Percentiles rank a stretch among this genome's conserved stretches.
Conservation (phyloP, 2,888 invertebrate genomes). For the Lasiommata megera region DNA sequence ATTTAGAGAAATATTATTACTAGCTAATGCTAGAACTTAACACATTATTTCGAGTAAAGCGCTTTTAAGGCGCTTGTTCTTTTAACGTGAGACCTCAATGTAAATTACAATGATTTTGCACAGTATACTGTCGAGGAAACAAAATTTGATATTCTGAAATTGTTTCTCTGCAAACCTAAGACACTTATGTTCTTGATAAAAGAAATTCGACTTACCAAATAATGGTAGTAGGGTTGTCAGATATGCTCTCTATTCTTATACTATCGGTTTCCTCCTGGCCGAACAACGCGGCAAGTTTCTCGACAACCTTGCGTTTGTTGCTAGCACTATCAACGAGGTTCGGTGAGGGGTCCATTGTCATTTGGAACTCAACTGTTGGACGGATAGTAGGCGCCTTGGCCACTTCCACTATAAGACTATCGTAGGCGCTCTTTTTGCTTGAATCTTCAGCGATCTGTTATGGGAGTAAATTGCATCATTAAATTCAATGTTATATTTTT, state of each 20-base stretch:
- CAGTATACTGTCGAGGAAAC: no score
- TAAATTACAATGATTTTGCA: no score
- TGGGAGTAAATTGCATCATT: neutral
- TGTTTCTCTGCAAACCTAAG: no score
- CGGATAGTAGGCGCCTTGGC: conserved; percentile 82
- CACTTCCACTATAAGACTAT: conserved; percentile 89
- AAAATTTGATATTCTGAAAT: no score
- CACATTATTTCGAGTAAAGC: no score
- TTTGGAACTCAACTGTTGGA: conserved; percentile 90
- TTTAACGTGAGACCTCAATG: no score
- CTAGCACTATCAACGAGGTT: conserved; percentile 86
- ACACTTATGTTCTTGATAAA: neutral
- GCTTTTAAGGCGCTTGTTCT: no score
- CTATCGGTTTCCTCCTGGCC: conserved; percentile 87
- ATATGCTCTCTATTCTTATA: conserved; percentile 87
- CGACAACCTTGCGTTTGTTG: conserved; percentile 90
- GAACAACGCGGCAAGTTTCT: conserved; percentile 89
- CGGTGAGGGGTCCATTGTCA: conserved; percentile 87
- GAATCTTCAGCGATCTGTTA: conserved; percentile 86
- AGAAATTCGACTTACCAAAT: conserved; percentile 80
- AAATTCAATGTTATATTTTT: no score
- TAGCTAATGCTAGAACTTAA: no score
- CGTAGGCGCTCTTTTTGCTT: conserved; percentile 87
- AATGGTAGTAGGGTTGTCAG: conserved; percentile 85
- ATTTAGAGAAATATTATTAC: no score